phyloP scores from a whole-genome alignment of 2,113 vertebrate genomes.

The Onychorhynchus coronatus region DNA sequence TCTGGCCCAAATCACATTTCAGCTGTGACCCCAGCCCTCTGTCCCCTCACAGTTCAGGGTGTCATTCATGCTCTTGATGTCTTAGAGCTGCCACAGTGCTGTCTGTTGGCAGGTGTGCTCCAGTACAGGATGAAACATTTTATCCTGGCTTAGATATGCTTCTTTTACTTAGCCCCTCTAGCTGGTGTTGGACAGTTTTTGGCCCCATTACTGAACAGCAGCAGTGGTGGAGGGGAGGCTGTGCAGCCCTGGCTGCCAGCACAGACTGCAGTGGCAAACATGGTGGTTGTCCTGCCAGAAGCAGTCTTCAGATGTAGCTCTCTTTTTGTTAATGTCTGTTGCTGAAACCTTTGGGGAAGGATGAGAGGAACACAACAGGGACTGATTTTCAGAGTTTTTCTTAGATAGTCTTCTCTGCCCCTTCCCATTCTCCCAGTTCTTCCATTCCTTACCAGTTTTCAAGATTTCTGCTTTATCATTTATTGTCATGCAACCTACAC shows the following conservation, averaged over 20 bases:
- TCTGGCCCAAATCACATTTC: rapidly evolving
- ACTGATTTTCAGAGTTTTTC: not conserved
- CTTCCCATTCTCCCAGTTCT: not conserved
- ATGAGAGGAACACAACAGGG: not conserved
- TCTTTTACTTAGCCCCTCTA: not conserved
- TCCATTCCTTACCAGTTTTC: not conserved
- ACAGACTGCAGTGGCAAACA: not conserved
- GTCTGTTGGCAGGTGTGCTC: not conserved
- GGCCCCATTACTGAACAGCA: not conserved
- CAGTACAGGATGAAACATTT: not conserved
- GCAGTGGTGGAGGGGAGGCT: not conserved
- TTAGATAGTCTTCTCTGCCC: not conserved
- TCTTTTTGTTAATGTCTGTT: not conserved
- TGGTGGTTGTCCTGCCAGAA: slow-evolving; percentile 14
- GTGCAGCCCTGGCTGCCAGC: not conserved
- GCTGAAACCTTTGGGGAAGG: not conserved
- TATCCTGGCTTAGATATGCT: not conserved
- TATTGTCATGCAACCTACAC: not conserved
- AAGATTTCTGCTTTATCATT: not conserved
- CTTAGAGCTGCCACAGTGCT: not conserved
- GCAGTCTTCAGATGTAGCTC: not conserved
- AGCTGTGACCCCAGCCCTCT: not conserved
- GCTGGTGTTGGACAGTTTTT: not conserved
- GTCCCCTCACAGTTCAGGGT: rapidly evolving
- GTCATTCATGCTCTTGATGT: not conserved